Evolutionary conservation across 2,888 invertebrate genomes (phyloP).

Genomic region (Sympetrum striolatum): DNA sequence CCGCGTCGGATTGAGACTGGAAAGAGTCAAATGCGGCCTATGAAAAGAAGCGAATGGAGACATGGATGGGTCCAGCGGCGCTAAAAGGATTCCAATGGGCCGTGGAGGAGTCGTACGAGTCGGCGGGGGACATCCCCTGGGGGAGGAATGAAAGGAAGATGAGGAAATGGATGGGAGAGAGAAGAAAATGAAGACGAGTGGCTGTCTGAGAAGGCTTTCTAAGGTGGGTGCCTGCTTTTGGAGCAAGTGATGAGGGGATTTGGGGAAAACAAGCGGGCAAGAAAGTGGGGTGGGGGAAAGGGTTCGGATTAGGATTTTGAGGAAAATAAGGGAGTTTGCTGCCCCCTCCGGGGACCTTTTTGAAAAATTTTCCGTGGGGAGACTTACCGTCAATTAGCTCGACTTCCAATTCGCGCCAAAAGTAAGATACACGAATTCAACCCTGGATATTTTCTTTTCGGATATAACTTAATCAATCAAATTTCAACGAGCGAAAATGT

Average conservation of each 20-base stretch:
- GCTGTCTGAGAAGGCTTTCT: neutral
- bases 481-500: neutral
- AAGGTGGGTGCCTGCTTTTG: neutral
- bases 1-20: neutral
- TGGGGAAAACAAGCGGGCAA: neutral
- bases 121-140: neutral
- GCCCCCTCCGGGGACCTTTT: neutral
- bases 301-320: constrained; percentile 10
- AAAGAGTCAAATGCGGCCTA: neutral
- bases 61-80: neutral
- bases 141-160: neutral
- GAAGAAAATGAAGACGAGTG: constrained; percentile 29
- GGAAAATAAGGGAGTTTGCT: neutral
- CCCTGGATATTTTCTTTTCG: neutral
- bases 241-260: neutral
- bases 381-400: neutral
- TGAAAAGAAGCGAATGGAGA: neutral
- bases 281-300: neutral
- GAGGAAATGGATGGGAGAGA: neutral
- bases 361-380: neutral
- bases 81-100: neutral
- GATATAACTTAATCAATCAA: neutral
- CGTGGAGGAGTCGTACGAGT: neutral
- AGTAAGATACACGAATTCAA: neutral
- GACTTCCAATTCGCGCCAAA: neutral